Percentiles rank a stretch among this genome's conserved stretches.
phyloP scores from a whole-genome alignment of 2,888 invertebrate genomes.

The Rhagonycha fulva region DNA sequence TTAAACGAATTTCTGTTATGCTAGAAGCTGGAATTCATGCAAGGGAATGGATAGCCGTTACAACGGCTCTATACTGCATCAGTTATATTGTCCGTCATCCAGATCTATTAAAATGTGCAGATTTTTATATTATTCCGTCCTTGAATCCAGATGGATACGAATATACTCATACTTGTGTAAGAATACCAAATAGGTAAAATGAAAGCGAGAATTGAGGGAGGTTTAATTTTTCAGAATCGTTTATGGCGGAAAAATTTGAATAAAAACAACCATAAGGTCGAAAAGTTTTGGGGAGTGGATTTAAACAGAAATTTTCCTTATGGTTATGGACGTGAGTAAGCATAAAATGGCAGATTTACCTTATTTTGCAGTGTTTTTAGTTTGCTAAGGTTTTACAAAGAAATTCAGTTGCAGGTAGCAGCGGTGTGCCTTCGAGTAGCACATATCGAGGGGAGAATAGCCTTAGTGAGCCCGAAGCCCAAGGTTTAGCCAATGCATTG shows the following conservation, averaged over 20 bases:
- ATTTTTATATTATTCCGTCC: conserved; percentile 38
- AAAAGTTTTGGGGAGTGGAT: conserved; percentile 37
- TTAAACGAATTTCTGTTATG: conserved; percentile 20
- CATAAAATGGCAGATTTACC: background rate
- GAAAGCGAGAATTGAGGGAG: background rate
- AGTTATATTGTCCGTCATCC: conserved; percentile 28
- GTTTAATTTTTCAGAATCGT: conserved; percentile 9
- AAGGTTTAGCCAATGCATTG: conserved; percentile 37
- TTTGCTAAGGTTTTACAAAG: background rate
- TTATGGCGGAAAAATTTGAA: conserved; percentile 35
- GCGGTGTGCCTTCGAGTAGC: conserved; percentile 22
- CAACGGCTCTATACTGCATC: conserved; percentile 34
- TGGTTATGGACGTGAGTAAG: conserved; percentile 35
- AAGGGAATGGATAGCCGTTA: conserved; percentile 36
- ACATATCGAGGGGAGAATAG: conserved; percentile 34
- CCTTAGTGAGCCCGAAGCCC: conserved; percentile 42
- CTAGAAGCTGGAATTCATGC: conserved; percentile 39
- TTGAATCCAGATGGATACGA: conserved; percentile 40
- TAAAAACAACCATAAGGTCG: conserved; percentile 16
- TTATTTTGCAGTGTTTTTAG: background rate
- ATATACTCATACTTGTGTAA: conserved; percentile 35
- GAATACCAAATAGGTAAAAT: background rate
- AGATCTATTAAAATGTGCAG: conserved; percentile 25
- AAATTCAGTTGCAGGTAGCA: conserved; percentile 28
- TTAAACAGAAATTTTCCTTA: conserved; percentile 39